phyloP scores from a whole-genome alignment of 2,113 vertebrate genomes.

The Gnathonemus echidnorhynchus region DNA sequence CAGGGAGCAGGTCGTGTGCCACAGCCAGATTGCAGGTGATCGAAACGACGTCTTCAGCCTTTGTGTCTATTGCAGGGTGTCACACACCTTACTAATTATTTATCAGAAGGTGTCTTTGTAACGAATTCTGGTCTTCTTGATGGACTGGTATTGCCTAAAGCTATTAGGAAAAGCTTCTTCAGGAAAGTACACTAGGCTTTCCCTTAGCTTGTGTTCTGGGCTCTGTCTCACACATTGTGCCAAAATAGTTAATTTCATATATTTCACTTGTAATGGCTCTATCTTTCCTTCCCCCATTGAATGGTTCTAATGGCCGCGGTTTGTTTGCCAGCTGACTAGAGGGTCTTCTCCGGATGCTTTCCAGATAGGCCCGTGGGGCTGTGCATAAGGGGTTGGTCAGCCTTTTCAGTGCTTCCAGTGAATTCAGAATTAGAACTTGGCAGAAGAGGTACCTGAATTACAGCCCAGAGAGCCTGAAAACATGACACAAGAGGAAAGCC shows the following conservation, averaged over 20 bases:
- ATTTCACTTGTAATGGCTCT: slow-evolving; percentile 39
- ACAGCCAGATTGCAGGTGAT: slow-evolving; percentile 46
- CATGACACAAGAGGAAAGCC: not conserved
- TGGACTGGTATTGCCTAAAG: slow-evolving; percentile 38
- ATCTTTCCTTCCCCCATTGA: slow-evolving; percentile 38
- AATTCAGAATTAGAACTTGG: not conserved
- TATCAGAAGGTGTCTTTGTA: slow-evolving; percentile 47
- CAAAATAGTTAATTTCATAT: slow-evolving; percentile 37
- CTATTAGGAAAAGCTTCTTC: slow-evolving; percentile 20
- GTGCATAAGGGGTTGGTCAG: not conserved
- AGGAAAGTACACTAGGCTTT: slow-evolving; percentile 22
- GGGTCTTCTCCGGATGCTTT: not conserved
- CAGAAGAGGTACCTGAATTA: not conserved
- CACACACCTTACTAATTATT: slow-evolving; percentile 63
- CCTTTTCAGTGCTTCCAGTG: not conserved
- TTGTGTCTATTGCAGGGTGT: slow-evolving; percentile 43
- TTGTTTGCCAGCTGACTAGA: slow-evolving; percentile 27
- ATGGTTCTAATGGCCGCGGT: slow-evolving; percentile 37
- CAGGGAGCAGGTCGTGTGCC: slow-evolving; percentile 43
- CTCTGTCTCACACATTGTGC: slow-evolving; percentile 33
- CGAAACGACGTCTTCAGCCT: slow-evolving; percentile 50
- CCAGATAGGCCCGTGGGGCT: not conserved
- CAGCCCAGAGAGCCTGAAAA: not conserved
- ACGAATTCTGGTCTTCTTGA: slow-evolving; percentile 38
- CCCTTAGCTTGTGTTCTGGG: slow-evolving; percentile 40